Percentiles rank a stretch among this genome's conserved stretches.
Conservation (phyloP, 2,113 vertebrate genomes). For the Colistium nudipinnis region DNA sequence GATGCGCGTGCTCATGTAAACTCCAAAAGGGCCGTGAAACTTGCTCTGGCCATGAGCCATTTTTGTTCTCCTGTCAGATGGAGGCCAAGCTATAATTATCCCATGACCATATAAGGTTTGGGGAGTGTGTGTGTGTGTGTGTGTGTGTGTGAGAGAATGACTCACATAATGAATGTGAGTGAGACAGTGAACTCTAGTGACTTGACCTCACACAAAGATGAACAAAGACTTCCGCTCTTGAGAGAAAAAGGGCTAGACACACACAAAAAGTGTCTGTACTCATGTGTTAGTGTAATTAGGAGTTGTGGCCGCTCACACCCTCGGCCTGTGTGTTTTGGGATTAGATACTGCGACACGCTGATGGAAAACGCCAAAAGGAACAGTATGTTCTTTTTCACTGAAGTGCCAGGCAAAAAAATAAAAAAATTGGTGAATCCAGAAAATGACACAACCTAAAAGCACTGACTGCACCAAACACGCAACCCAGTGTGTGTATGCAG, state of each 20-base stretch:
- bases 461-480: conserved; percentile 29
- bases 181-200: not conserved
- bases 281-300: conserved; percentile 1
- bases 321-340: conserved; percentile 13
- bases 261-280: not conserved
- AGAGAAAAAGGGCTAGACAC: not conserved
- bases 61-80: conserved; percentile 52
- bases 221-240: conserved; percentile 15
- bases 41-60: conserved; percentile 38
- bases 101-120: conserved; percentile 53
- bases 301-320: conserved; percentile 22
- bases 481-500: conserved; percentile 42
- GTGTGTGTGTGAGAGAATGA: conserved; percentile 22
- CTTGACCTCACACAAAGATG: not conserved
- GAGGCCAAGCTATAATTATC: conserved; percentile 66
- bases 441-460: conserved; percentile 21
- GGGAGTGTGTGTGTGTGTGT: not conserved
- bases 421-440: conserved; percentile 20
- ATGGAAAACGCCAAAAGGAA: conserved; percentile 11
- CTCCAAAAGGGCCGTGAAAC: conserved; percentile 33
- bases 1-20: not conserved
- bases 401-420: conserved; percentile 16
- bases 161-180: conserved; percentile 37
- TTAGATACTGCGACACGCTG: conserved; percentile 19
- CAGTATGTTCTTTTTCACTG: conserved; percentile 43